Evolutionary conservation across 2,113 vertebrate species (phyloP).

Genomic region (Calidris pygmaea): DNA sequence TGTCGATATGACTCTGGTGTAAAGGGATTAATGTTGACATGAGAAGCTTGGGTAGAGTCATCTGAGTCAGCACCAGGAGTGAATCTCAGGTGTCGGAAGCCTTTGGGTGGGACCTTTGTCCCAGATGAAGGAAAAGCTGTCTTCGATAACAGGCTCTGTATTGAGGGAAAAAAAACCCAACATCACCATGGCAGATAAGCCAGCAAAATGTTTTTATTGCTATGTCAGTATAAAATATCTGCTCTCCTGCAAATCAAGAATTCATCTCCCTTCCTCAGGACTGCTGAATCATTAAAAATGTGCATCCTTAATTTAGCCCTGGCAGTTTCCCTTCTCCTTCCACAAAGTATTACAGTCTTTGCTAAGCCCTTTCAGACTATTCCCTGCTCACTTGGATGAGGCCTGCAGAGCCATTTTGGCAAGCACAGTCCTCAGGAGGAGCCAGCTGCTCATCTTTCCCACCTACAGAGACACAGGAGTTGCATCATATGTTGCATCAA

Average conservation of each 20-base stretch:
- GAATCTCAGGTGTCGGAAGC: constrained; percentile 64
- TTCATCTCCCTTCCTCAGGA: not conserved
- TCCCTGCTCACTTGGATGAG: not conserved
- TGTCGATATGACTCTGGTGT: constrained; percentile 85
- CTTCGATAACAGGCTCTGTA: constrained; percentile 82
- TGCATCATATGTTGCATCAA: not conserved
- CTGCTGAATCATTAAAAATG: not conserved
- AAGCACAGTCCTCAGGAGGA: not conserved
- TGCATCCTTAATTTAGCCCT: not conserved
- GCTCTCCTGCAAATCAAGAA: not conserved
- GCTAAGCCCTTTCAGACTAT: not conserved
- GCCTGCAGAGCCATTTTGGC: not conserved
- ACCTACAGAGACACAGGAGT: not conserved
- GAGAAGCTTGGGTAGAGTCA: constrained; percentile 57
- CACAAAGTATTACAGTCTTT: not conserved
- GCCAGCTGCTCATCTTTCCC: not conserved
- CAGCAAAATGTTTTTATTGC: not conserved
- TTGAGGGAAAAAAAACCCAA: not conserved
- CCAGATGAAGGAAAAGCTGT: constrained; percentile 72
- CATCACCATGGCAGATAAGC: not conserved
- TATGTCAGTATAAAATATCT: not conserved
- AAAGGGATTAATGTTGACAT: constrained; percentile 94
- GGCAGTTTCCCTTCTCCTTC: not conserved
- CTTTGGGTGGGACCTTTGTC: constrained; percentile 63
- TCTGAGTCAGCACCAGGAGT: constrained; percentile 41